Percentiles rank a stretch among this genome's conserved stretches.
phyloP scores from a whole-genome alignment of 2,888 invertebrate genomes.

The Tetropium fuscum region DNA sequence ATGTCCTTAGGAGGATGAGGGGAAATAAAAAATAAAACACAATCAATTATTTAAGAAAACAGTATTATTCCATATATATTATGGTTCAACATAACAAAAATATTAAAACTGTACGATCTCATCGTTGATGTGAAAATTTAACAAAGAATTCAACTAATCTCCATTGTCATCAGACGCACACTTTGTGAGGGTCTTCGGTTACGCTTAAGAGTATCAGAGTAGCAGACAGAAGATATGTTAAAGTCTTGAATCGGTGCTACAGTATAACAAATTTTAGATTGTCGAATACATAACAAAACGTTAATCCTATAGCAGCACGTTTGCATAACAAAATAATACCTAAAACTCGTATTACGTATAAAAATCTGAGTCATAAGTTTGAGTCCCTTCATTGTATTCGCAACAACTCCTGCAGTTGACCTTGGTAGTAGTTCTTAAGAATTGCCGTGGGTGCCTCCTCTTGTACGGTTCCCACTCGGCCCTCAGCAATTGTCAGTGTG shows the following conservation, averaged over 20 bases:
- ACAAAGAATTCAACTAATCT: no score
- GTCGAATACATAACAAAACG: slow-evolving; percentile 19
- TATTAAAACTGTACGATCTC: no score
- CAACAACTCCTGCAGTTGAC: slow-evolving; percentile 16
- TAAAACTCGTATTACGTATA: slow-evolving; percentile 53
- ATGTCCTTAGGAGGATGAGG: no score
- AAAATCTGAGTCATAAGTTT: slow-evolving; percentile 58
- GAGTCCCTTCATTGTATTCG: slow-evolving; percentile 61
- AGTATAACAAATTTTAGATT: slow-evolving; percentile 25
- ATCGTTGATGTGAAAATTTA: no score
- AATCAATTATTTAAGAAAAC: no score
- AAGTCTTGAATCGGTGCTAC: slow-evolving; percentile 21
- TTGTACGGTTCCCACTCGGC: slow-evolving; percentile 75
- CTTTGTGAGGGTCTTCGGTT: no score
- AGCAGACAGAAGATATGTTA: no score
- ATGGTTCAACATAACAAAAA: no score
- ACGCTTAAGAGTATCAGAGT: no score
- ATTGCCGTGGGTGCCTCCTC: slow-evolving; percentile 69
- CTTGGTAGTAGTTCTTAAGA: slow-evolving; percentile 50
- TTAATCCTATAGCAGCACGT: background rate
- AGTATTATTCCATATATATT: no score
- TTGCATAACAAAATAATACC: slow-evolving; percentile 5
- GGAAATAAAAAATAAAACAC: no score
- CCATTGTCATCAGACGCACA: no score
- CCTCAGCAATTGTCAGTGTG: slow-evolving; percentile 79